phyloP scores from a whole-genome alignment of 1,140 invertebrate genomes.

The Sycophaga agraensis region DNA sequence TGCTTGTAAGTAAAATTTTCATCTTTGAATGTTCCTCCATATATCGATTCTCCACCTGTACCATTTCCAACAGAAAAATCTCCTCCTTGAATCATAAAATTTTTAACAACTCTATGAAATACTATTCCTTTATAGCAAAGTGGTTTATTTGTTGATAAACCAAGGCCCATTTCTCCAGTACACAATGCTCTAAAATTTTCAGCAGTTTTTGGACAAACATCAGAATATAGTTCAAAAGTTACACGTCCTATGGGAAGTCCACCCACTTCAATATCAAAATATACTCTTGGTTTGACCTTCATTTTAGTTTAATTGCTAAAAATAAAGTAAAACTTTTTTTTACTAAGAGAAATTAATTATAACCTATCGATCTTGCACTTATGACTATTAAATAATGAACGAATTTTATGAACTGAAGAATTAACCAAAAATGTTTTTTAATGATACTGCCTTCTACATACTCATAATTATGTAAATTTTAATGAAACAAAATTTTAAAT shows the following conservation, averaged over 20 bases:
- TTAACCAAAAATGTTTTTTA: too few relatives aligned
- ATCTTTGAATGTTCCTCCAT: conserved; percentile 94
- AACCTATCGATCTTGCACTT: too few relatives aligned
- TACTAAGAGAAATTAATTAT: too few relatives aligned
- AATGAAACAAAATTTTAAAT: not conserved
- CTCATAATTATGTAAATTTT: too few relatives aligned
- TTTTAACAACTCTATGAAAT: conserved; percentile 99
- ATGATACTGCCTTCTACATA: too few relatives aligned
- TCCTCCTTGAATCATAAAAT: conserved; percentile 98
- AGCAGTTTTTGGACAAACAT: conserved; percentile 95
- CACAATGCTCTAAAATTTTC: conserved; percentile 99
- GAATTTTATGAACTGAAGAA: too few relatives aligned
- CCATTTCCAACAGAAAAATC: conserved; percentile 98
- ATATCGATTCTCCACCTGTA: conserved; percentile 96
- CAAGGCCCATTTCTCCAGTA: conserved; percentile 89
- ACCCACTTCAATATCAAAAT: conserved; percentile 91
- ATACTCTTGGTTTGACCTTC: conserved; percentile 62
- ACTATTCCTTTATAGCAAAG: conserved; percentile 93
- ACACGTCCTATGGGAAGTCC: conserved; percentile 89
- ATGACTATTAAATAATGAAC: too few relatives aligned
- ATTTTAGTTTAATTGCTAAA: too few relatives aligned
- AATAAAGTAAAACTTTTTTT: too few relatives aligned
- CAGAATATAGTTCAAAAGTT: conserved; percentile 95
- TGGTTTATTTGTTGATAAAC: conserved; percentile 79
- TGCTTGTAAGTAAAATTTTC: conserved; percentile 97